Base-by-base conservation (phyloP, 2,113 vertebrate genomes). In the Grallaria varia region DNA sequence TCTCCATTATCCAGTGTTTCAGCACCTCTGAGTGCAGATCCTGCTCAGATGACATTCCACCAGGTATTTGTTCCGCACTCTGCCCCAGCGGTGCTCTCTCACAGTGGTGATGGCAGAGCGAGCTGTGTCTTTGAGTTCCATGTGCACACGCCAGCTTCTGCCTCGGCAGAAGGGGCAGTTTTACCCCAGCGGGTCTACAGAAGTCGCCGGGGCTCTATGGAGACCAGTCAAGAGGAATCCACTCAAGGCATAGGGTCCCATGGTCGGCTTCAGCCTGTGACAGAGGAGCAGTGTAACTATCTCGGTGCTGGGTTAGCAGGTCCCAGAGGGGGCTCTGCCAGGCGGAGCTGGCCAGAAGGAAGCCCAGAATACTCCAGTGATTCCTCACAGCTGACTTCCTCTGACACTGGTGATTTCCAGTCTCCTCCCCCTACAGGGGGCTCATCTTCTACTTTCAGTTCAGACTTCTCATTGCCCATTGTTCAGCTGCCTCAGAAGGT, bases 341-440 rank as follows among this genome's bases (percentile, higher is more conserved):
- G 98, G 91, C 98, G 98, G 80, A 98, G 97, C 89, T 94, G 95
- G 79, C 98, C 98, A 62, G 98, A 99, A 98, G 98, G 98, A 97
- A 99, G 99, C 96, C 99, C 99, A 14, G 99, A 99, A 52, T 98
- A 98, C 66, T 99, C 98, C 89, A 99, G 99, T 93, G 99, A 99
- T 98, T 99, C 99, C 74, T 98, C 98, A 90, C 98, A 98, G 93
- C 96, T 99, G 96, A 98, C 98, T 90, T 99, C 99, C 93, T 99
- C 99, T 45, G 99, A 99, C 49, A 97, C 98, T 37, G 98, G 98
- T 77, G 99, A 99, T 95, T 99, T 99, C 97, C 98, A 98, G 55
- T 99, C 99, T 71, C 99, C 98, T 94, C 98, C 98, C 91, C 97
- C 97, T 95, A 97, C 96, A 87, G 98, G 96, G 96, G 97, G 96